phyloP scores from a whole-genome alignment of 1,140 invertebrate genomes.

The Sycophila sp. region DNA sequence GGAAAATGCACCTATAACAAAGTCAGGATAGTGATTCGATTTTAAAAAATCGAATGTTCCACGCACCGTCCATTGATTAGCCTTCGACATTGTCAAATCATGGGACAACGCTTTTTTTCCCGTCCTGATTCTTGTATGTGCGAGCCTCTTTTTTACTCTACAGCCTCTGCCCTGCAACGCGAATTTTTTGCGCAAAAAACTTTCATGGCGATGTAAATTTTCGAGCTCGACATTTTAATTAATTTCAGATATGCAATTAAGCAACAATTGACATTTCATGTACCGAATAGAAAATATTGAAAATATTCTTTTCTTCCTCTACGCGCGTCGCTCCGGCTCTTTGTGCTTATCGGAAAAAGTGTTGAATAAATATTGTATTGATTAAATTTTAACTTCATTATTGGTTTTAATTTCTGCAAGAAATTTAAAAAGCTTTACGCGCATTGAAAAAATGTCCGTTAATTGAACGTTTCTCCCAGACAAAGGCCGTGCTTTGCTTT shows the following conservation, averaged over 20 bases:
- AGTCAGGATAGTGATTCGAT: slow-evolving; percentile 68
- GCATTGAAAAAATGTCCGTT: neutral
- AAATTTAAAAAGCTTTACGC: too few species aligned
- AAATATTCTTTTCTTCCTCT: neutral
- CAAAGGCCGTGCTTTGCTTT: too few species aligned
- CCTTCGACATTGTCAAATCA: slow-evolving; percentile 68
- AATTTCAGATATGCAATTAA: slow-evolving; percentile 48
- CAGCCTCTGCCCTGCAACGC: slow-evolving; percentile 19
- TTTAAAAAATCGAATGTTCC: slow-evolving; percentile 63
- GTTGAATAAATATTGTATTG: neutral
- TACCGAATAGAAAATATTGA: neutral
- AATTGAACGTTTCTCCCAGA: too few species aligned
- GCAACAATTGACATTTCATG: neutral
- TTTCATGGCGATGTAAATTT: slow-evolving; percentile 7
- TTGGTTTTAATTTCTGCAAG: neutral
- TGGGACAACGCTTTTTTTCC: slow-evolving; percentile 47
- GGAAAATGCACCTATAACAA: slow-evolving; percentile 66
- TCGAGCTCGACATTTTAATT: slow-evolving; percentile 56
- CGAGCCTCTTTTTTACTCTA: slow-evolving; percentile 47
- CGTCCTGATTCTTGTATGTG: slow-evolving; percentile 41
- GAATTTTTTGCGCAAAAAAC: slow-evolving; percentile 12
- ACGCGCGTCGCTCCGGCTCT: neutral
- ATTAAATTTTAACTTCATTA: neutral
- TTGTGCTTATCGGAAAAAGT: neutral
- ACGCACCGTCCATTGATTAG: slow-evolving; percentile 60